phyloP scores from a whole-genome alignment of 2,888 invertebrate genomes.

The Fragum whitleyi region DNA sequence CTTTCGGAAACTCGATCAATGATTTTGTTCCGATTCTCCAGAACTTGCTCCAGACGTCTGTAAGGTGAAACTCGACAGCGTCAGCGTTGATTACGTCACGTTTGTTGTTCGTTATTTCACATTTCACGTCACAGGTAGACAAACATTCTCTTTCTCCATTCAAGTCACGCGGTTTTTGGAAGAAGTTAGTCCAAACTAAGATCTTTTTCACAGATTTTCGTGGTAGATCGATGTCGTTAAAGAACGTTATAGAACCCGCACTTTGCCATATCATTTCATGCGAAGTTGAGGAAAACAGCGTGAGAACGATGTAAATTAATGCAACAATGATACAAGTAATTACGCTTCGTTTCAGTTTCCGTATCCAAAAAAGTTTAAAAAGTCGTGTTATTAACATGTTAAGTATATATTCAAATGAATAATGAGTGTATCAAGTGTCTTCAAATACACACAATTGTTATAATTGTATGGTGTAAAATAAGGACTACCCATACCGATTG shows the following conservation, averaged over 20 bases:
- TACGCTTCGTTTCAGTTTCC: not conserved
- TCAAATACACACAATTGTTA: too few relatives aligned
- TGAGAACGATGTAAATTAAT: not conserved
- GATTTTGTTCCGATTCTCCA: constrained; percentile 57
- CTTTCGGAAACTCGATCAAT: constrained; percentile 58
- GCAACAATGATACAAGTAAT: not conserved
- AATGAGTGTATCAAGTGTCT: not conserved
- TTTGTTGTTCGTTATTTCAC: constrained; percentile 65
- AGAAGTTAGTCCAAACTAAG: constrained; percentile 46
- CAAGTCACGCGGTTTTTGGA: constrained; percentile 4
- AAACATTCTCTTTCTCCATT: constrained; percentile 32
- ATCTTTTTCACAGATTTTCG: constrained; percentile 49
- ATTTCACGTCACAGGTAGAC: constrained; percentile 35
- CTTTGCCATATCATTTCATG: not conserved
- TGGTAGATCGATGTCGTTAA: constrained; percentile 30
- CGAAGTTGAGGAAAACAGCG: not conserved
- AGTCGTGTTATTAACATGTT: not conserved
- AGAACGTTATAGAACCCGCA: constrained; percentile 1
- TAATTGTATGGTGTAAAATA: too few relatives aligned
- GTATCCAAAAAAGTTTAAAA: not conserved
- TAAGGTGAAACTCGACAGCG: constrained; percentile 73
- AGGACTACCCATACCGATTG: too few relatives aligned
- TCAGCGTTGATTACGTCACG: constrained; percentile 64
- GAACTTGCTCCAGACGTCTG: constrained; percentile 61
- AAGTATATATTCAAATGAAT: not conserved